Percentiles rank a stretch among this genome's conserved stretches.
Conservation (phyloP, 2,888 invertebrate species). For the Craniophora ligustri region DNA sequence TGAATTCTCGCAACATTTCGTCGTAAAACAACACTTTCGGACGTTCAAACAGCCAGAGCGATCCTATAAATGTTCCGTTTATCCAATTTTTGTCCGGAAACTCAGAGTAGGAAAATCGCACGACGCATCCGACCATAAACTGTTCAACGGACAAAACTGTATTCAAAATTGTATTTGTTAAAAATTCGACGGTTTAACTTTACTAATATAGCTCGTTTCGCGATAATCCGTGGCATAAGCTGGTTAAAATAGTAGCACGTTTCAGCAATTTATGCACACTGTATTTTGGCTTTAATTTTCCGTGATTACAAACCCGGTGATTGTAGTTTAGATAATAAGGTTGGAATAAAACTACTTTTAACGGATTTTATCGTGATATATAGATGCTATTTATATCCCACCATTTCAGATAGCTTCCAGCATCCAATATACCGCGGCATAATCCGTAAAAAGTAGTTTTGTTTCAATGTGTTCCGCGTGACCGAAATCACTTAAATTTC, state of each 20-base stretch:
- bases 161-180: conserved; percentile 25
- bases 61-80: conserved; percentile 37
- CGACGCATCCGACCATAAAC: conserved; percentile 16
- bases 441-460: too few relatives aligned
- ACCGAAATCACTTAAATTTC: too few relatives aligned
- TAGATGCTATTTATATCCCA: too few relatives aligned
- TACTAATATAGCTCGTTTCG: conserved; percentile 37
- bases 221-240: conserved; percentile 39
- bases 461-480: too few relatives aligned
- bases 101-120: conserved; percentile 16
- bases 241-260: conserved; percentile 33
- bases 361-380: too few relatives aligned
- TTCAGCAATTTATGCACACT: conserved; percentile 36
- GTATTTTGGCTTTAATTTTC: conserved; percentile 50
- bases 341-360: too few relatives aligned
- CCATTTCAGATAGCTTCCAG: too few relatives aligned
- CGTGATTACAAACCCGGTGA: conserved; percentile 37
- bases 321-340: conserved; percentile 47
- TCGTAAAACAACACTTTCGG: background rate
- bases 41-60: conserved; percentile 24
- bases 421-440: too few relatives aligned
- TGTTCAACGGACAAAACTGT: conserved; percentile 21
- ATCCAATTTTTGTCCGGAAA: conserved; percentile 35
- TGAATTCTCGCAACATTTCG: conserved; percentile 4
- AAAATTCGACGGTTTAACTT: conserved; percentile 32